Evolutionary conservation across 2,888 invertebrate species (phyloP), one percentile per base, ranked within the genome.

Genomic region (Ctenicera cuprea): DNA sequence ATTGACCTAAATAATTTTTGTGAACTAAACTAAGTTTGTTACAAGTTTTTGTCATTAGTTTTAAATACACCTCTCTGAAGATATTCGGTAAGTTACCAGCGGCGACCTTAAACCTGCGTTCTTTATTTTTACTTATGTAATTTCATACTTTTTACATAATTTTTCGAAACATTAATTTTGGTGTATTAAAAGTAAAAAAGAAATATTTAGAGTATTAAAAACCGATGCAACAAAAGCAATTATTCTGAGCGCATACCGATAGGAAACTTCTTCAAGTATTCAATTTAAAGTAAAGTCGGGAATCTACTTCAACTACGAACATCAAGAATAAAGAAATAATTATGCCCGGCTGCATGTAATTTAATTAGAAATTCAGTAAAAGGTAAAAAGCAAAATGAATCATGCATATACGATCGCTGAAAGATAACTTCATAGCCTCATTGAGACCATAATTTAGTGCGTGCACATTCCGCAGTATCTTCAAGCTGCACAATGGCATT

Each of bases 381-480:
- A 76, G 62, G 54, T 54, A 66, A 74, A 71, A 65, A 69, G 54
- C n/a, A 37, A 75, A 72, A 43, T 37, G 48, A 52, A 62, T 50
- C 69, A 68, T 74, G 67, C 57, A 73, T 62, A 54, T 74, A 72
- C 71, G 71, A 74, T 74, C 50, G 76, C 54, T 65, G 71, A 45
- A 72, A 80, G 83, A 83, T 82, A 81, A 81, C 80, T 82, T 78
- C 81, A 80, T 81, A 81, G 78, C 77, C 79, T 79, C 79, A 80
- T 80, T 78, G 77, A 79, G 79, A 80, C 78, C 81, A 80, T 83
- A 82, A 85, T 84, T 83, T 83, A 81, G 82, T 83, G 83, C 83
- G 83, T 83, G 84, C 83, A 83, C 84, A 83, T 84, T 83, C 82
- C 82, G 74, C 72, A 73, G 81, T 81, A 82, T 81, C 80, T 75